Evolutionary conservation across 2,797 vertebrate genomes (phyloP), one percentile per base, ranked within the genome.

Genomic region (Eulemur coronatus): DNA sequence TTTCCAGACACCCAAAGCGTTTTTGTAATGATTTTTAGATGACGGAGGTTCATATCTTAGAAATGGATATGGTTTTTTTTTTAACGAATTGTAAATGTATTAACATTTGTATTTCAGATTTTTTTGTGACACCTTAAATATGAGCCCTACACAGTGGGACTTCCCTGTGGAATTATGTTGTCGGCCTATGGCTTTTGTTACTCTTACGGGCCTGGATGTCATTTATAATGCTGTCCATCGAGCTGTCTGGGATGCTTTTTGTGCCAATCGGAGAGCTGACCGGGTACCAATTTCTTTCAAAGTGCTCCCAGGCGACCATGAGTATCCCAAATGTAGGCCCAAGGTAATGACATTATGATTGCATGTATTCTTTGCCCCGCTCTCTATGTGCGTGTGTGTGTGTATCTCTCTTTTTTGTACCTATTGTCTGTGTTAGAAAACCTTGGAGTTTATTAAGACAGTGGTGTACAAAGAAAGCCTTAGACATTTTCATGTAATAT

Each of bases 211-310:
- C 65, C 98, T 99, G 97, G 99, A 99, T 96, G 99, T 99, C 93
- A 98, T 99, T 20, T 99, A 99, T 96, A 99, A 99, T 88, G 99
- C 99, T 4, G 98, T 99, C 69, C 99, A 99, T 96, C 99, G 99
- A 38, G 99, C 99, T 52, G 99, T 99, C 84, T 99, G 99, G 99
- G 99, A 99, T 28, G 99, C 99, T 59, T 99, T 99, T 98, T 99
- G 99, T 95, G 99, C 99, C 94, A 99, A 99, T 98, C 99, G 99
- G 26, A 98, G 99, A 3, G 99, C 99, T n/a, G 99, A 99, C 98
- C 98, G 99, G 91, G 99, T 99, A 63, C 99, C 99, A 5, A 99
- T 99, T 98, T 99, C 99, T 57, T 99, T 99, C 97, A 99, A 99
- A 98, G 99, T 99, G 67, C 99, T 99, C 15, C 99, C 99, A 30